phyloP scores from a whole-genome alignment of 2,888 invertebrate genomes.

The Steinernema hermaphroditum region DNA sequence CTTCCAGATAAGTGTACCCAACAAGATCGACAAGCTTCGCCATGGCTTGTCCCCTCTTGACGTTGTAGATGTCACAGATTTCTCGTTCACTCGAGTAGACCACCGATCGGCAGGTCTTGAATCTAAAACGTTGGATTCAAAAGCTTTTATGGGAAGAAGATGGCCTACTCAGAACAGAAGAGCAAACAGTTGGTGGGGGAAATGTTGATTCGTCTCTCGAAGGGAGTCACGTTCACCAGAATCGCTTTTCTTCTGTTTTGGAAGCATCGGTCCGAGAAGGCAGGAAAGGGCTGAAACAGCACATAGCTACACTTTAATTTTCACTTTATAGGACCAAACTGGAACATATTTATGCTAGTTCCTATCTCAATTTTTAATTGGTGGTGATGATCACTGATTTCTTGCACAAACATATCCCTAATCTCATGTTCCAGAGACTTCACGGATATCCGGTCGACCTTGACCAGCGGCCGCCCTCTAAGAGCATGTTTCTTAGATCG shows the following conservation, averaged over 20 bases:
- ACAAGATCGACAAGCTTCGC: constrained; percentile 8
- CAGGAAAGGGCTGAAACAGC: not conserved
- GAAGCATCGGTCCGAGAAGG: constrained; percentile 18
- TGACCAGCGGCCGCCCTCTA: no score
- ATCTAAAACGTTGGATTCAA: not conserved
- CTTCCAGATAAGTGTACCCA: constrained; percentile 1
- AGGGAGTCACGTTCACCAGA: constrained; percentile 16
- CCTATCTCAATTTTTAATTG: not conserved
- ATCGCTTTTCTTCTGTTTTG: not conserved
- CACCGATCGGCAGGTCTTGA: constrained; percentile 11
- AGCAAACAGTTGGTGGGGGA: constrained; percentile 13
- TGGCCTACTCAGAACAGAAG: constrained; percentile 23
- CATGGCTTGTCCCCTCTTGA: constrained; percentile 11
- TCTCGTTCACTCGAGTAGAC: constrained; percentile 14
- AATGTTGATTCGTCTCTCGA: constrained; percentile 3
- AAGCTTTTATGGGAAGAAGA: not conserved
- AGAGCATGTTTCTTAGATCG: constrained; percentile 6
- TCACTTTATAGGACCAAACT: no score
- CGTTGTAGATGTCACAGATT: constrained; percentile 24
- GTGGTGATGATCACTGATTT: not conserved
- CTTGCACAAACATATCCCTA: no score
- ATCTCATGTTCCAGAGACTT: no score
- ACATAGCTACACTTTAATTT: no score
- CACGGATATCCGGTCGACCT: no score
- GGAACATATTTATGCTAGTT: not conserved